phyloP scores from a whole-genome alignment of 2,888 invertebrate species.

The Imbricaverruca yamaguchii region DNA sequence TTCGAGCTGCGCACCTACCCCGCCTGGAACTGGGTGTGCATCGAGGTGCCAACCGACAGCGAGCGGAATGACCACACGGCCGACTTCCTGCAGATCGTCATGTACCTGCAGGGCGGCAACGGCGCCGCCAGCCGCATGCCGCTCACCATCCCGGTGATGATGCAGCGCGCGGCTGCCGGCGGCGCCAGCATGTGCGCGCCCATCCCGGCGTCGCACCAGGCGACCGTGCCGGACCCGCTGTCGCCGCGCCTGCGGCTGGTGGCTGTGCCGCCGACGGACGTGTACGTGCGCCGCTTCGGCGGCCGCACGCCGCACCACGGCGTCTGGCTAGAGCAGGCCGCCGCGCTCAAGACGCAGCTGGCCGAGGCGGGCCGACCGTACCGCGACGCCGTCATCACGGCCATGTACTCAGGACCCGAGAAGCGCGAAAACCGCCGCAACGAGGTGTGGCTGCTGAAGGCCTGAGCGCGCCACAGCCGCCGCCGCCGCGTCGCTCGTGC shows the following conservation, averaged over 20 bases:
- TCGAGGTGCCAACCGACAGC: not conserved
- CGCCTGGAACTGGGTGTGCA: conserved; percentile 13
- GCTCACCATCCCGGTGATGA: conserved; percentile 8
- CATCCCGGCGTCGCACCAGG: conserved; percentile 1
- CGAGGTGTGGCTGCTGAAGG: conserved; percentile 9
- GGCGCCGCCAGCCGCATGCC: not conserved
- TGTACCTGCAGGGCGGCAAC: not conserved
- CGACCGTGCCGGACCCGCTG: not conserved
- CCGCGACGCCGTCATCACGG: not conserved
- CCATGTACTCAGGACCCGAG: not conserved
- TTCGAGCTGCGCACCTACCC: conserved; percentile 1
- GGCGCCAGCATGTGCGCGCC: not conserved
- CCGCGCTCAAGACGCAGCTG: not conserved
- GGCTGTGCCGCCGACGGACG: conserved; percentile 10
- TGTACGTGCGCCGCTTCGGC: conserved; percentile 8
- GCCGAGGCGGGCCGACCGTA: not conserved
- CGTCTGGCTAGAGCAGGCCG: not conserved
- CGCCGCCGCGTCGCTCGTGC: too few species aligned
- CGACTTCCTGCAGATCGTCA: not conserved
- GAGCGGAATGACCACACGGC: not conserved
- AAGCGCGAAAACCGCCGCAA: not conserved
- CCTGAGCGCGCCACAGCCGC: not conserved
- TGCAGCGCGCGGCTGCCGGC: not conserved
- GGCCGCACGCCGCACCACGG: not conserved
- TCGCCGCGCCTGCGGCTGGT: not conserved